phyloP scores from a whole-genome alignment of 2,113 vertebrate species.

The Bubalus kerabau region DNA sequence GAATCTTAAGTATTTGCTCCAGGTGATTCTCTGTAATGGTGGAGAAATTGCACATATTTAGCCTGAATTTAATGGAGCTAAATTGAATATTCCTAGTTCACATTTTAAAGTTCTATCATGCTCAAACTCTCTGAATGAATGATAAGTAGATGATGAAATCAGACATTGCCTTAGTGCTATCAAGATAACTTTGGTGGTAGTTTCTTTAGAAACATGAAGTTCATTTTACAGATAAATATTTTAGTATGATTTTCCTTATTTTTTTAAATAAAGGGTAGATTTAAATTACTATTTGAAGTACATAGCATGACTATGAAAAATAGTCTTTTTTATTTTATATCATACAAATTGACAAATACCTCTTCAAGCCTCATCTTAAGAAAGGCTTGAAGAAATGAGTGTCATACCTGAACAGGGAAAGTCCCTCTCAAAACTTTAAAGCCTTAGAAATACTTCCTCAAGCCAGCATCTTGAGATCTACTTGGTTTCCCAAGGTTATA shows the following conservation, averaged over 20 bases:
- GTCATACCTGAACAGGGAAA: background rate
- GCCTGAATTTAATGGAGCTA: background rate
- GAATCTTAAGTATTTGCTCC: constrained; percentile 46
- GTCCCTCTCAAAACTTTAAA: background rate
- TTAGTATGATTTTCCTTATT: constrained; percentile 53
- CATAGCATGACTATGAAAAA: constrained; percentile 44
- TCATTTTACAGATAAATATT: constrained; percentile 67
- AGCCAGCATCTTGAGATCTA: background rate
- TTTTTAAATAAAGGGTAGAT: constrained; percentile 67
- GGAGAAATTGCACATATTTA: background rate
- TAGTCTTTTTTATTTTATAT: constrained; percentile 57
- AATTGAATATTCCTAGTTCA: background rate
- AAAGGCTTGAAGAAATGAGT: constrained; percentile 32
- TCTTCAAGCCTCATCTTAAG: background rate
- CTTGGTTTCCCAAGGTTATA: background rate
- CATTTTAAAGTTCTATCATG: background rate
- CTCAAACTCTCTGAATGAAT: background rate
- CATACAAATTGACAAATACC: background rate
- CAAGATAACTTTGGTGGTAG: background rate
- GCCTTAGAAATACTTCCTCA: constrained; percentile 26
- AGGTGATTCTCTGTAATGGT: background rate
- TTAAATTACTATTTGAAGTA: constrained; percentile 56
- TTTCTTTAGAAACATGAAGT: constrained; percentile 52
- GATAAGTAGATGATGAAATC: background rate
- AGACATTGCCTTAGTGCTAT: background rate